A percentile compares a stretch with the other conserved stretches of the same genome.
Conservation (phyloP, 1,140 invertebrate species). For the Pseudachorutes palmiensis region DNA sequence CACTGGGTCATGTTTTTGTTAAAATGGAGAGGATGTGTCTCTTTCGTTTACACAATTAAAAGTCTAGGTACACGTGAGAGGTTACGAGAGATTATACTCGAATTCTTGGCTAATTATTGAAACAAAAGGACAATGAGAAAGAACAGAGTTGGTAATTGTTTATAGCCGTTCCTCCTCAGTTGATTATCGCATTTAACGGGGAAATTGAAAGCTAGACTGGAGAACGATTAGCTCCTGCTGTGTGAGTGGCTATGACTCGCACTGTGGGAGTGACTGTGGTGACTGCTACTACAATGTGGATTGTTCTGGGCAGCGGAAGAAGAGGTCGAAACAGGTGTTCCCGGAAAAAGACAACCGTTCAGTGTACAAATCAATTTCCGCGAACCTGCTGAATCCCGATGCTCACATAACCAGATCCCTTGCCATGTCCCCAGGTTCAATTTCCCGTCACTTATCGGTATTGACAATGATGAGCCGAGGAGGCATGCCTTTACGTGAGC, state of each 20-base stretch:
- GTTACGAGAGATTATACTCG: no score
- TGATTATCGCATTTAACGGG: no score
- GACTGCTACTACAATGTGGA: conserved; percentile 12
- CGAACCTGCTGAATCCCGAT: conserved; percentile 87
- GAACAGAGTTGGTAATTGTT: no score
- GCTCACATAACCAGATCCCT: conserved; percentile 95
- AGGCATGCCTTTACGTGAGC: conserved; percentile 96
- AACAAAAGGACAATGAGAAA: no score
- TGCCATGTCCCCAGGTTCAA: conserved; percentile 93
- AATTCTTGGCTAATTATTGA: no score
- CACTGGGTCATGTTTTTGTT: no score
- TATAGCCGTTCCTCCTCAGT: no score
- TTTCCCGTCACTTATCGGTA: conserved; percentile 91
- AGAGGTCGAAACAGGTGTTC: conserved; percentile 35
- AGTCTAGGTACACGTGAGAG: no score
- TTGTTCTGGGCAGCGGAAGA: conserved; percentile 29
- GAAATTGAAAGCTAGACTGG: conserved; percentile 24
- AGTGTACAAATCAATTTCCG: conserved; percentile 83
- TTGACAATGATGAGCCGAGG: conserved; percentile 85
- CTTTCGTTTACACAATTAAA: no score
- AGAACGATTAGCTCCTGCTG: conserved; percentile 25
- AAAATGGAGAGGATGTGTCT: no score
- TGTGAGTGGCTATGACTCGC: conserved; percentile 1
- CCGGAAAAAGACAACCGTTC: conserved; percentile 63
- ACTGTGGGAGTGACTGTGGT: conserved; percentile 26